phyloP scores from a whole-genome alignment of 2,888 invertebrate species.

The Plusia festucae region DNA sequence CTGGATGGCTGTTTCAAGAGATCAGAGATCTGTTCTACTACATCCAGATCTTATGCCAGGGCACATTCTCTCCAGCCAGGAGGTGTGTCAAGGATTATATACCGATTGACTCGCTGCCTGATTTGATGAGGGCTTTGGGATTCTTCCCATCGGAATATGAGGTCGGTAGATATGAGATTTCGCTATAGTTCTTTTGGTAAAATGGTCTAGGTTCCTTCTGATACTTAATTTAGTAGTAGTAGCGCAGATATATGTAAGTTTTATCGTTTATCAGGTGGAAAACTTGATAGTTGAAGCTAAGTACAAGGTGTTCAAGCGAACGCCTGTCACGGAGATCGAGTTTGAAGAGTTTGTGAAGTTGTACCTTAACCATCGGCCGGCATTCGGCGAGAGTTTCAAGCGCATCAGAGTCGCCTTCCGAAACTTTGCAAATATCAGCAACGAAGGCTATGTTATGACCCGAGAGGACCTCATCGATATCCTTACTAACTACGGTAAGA shows the following conservation, averaged over 20 bases:
- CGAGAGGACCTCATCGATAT: slow-evolving; percentile 81
- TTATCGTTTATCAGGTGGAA: slow-evolving; percentile 83
- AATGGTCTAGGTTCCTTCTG: too few species aligned
- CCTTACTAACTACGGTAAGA: slow-evolving; percentile 63
- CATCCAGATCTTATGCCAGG: slow-evolving; percentile 93
- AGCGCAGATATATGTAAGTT: too few species aligned
- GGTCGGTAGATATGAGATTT: slow-evolving; percentile 73
- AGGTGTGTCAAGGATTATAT: slow-evolving; percentile 90
- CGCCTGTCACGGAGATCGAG: slow-evolving; percentile 87
- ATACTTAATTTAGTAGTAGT: too few species aligned
- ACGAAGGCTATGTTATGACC: slow-evolving; percentile 65
- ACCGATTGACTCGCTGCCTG: slow-evolving; percentile 91
- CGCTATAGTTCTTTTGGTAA: neutral
- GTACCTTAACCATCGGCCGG: slow-evolving; percentile 91
- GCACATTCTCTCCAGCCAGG: slow-evolving; percentile 91
- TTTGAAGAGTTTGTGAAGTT: slow-evolving; percentile 91
- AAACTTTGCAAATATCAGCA: slow-evolving; percentile 69
- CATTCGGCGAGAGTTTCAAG: slow-evolving; percentile 84
- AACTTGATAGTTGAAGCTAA: slow-evolving; percentile 90
- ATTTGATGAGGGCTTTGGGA: slow-evolving; percentile 93
- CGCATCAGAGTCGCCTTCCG: slow-evolving; percentile 85
- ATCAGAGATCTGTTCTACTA: slow-evolving; percentile 94
- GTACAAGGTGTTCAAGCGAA: slow-evolving; percentile 85
- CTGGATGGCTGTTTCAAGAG: slow-evolving; percentile 92
- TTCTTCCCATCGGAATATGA: slow-evolving; percentile 93